Base-by-base conservation (phyloP, 1,140 invertebrate genomes). In the Drosophila kepulauana region DNA sequence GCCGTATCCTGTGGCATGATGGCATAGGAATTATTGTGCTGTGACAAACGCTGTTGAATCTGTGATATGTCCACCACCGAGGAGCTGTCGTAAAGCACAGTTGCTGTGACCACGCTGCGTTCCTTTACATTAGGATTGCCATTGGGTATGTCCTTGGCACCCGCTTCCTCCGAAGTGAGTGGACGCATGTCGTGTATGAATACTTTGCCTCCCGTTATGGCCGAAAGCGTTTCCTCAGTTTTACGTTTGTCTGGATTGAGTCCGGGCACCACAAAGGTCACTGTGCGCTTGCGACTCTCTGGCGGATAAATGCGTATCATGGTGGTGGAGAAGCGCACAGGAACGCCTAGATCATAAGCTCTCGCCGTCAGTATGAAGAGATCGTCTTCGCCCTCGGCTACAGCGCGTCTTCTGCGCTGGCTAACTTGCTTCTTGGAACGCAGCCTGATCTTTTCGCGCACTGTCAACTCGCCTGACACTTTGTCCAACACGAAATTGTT, bases 271-370 rank as follows among this genome's bases (percentile, higher is more conserved):
- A 97, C 95, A 91, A 97, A 97, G 8, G 95, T 95, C 91, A 97
- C 95, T 25, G 95, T 96, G 56, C 96, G 93, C 49, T 95, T 94
- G 79, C 95, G 93, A 81, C 94, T 94, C 78, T 95, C 94, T 62
- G 96, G 94, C 59, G 96, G 94, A 93, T 95, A 95, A 82, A 96
- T 93, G 86, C 95, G 93, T 65, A 96, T 95, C 67, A 94, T 93
- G 8, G 95, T 95, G 6, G 94, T 94, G 4, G 94, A 95, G 62
- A 93, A 96, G 68, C 95, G 93, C 81, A 95, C 95, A 1, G 97
- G 97, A 1, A 97, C 94, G 88, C 97, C 97, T 69, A 97, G 94
- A 93, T 97, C 97, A 81, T 97, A 97, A 10, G 96, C 96, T 84
- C 96, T 94, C 16, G 95, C 94, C 38, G 94, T 96, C 5, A 97